Base-by-base conservation (phyloP, 2,888 invertebrate species). In the Mycalesis mineus region DNA sequence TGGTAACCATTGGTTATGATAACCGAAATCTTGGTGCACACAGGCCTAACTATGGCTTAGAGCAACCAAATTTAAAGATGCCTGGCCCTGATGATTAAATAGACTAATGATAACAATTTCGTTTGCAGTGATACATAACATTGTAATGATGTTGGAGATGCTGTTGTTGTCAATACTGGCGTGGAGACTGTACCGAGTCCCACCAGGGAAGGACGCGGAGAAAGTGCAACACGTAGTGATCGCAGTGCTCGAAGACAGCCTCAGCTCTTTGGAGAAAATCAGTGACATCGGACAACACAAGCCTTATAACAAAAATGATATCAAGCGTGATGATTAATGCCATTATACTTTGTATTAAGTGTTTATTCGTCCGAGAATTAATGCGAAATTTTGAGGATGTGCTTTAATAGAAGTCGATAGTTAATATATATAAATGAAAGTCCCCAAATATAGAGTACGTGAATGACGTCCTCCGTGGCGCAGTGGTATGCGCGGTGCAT, bases 121-220 rank as follows among this genome's bases (percentile, higher is more conserved):
- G 5, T 47, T 47, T 70, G 7, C 91, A 95, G 95, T 94, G 76
- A 91, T 94, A 63, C 92, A 93, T 82, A 93, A 93, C 77, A 84
- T 90, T 39, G 71, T 93, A 65, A 92, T 93, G 90, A 81, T 94
- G 68, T 73, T 92, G 66, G 94, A 95, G 80, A 94, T 95, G 94
- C 83, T 94, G 55, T 70, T 93, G 51, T 84, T 95, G 41, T 91
- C 92, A 42, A 82, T 91, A 60, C 88, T 92, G 70, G 94, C 94
- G 0, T 90, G 93, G 74, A 81, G 85, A 58, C 73, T 94, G 47
- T 94, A 94, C 82, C 91, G 91, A 58, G 77, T 78, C 41, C 75
- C 82, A 0, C 77, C 82, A 0, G 78, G 73, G 0, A 87, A 86
- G 64, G 64, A 70, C 8, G 54, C 75, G 2, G 77, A 75, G 22